phyloP scores from a whole-genome alignment of 37 sponge, comb jelly and placozoan genomes.

The Eunapius fragilis region DNA sequence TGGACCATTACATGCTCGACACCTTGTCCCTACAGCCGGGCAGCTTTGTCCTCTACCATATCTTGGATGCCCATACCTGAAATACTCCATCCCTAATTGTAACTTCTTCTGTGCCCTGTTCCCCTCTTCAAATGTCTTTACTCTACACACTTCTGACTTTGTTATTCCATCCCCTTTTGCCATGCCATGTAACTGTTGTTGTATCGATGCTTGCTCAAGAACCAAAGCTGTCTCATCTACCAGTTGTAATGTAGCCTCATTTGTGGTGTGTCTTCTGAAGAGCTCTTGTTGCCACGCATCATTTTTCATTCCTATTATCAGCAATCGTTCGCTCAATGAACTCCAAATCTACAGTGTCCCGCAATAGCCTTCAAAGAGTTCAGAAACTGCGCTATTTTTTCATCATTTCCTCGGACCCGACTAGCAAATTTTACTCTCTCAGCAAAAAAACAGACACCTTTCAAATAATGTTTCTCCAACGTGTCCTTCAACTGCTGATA shows the following conservation, averaged over 20 bases:
- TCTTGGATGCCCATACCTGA: background rate
- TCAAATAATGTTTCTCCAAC: background rate
- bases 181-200: background rate
- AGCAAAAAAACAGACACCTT: background rate
- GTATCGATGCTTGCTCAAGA: background rate
- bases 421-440: background rate
- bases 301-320: background rate
- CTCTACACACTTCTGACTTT: background rate
- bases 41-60: conserved; percentile 24
- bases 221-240: background rate
- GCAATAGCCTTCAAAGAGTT: background rate
- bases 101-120: background rate
- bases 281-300: background rate
- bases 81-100: background rate
- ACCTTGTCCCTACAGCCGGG: conserved; percentile 25
- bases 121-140: background rate
- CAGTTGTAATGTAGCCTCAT: background rate
- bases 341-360: background rate
- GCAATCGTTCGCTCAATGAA: background rate
- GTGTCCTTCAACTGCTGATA: background rate
- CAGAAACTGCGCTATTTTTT: background rate
- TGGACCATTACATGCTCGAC: conserved; percentile 25
- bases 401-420: background rate
- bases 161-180: background rate
- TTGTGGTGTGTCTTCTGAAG: background rate